Base-by-base conservation (phyloP, 2,113 vertebrate species). In the Bostrychus sinensis region DNA sequence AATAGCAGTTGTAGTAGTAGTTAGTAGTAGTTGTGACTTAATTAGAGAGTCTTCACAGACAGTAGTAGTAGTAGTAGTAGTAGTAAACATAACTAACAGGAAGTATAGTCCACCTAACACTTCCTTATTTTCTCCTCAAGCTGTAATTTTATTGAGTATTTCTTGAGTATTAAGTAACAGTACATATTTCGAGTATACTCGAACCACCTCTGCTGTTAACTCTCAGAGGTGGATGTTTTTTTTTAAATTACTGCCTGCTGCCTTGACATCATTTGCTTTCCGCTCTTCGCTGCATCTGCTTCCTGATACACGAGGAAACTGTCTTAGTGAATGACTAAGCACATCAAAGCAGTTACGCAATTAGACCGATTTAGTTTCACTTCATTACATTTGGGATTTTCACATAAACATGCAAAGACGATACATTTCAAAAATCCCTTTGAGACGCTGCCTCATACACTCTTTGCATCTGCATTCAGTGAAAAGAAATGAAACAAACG, bases 311-410 rank as follows among this genome's bases (percentile, higher is more conserved):
- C 79, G 78, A 34, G 88, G 87, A 86, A 88, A 86, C 85, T 89
- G 78, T 88, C 85, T 86, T 86, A 78, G 86, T 81, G 83, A 82
- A 87, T 90, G 86, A 90, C 85, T 87, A 88, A 86, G 89, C 82
- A 88, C 85, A 90, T 89, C 86, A 89, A 92, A 90, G 89, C 72
- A 53, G 85, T 91, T 91, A 89, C 72, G 81, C 86, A 89, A 90
- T 89, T 92, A 86, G 78, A 86, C 75, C 86, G 85, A 89, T 89
- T 89, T 84, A 87, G 85, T 90, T 89, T 87, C 83, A 87, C 82
- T 87, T 84, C 85, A 88, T 89, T 87, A 84, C 86, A 88, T 88
- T 83, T 81, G 83, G 86, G 85, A 88, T 87, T 86, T 87, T 82
- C 80, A 87, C 76, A 87, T 81, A 87, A 88, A 91, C 86, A 82